Conservation (phyloP, 2,888 invertebrate species). For the Meteorus colon region DNA sequence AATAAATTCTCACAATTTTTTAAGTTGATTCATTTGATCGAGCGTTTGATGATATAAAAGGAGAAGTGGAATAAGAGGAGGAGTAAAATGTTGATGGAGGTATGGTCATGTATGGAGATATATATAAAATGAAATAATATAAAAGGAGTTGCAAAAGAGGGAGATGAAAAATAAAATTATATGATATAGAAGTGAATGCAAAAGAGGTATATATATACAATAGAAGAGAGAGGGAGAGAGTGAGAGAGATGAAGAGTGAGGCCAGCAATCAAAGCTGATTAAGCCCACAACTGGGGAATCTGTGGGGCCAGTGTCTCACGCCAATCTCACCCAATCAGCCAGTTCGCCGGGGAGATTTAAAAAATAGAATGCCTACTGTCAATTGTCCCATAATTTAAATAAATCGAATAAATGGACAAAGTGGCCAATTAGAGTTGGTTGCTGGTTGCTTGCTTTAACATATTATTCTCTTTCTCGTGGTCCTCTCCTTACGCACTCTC, state of each 20-base stretch:
- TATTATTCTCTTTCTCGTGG: constrained; percentile 52
- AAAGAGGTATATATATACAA: constrained; percentile 21
- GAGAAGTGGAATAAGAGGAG: not conserved
- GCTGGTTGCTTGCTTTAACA: constrained; percentile 64
- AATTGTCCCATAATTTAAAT: constrained; percentile 74
- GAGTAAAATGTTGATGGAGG: constrained; percentile 3
- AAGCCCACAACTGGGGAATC: constrained; percentile 74
- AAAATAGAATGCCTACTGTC: constrained; percentile 74
- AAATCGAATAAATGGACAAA: constrained; percentile 74
- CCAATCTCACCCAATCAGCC: constrained; percentile 73
- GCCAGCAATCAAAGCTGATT: constrained; percentile 73
- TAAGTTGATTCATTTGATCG: constrained; percentile 1
- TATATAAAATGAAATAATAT: constrained; percentile 13
- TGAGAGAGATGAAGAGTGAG: constrained; percentile 54
- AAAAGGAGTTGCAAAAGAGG: constrained; percentile 29
- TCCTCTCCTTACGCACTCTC: constrained; percentile 45
- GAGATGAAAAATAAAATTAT: constrained; percentile 35
- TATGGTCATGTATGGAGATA: not conserved
- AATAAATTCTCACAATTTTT: constrained; percentile 10
- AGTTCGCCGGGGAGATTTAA: constrained; percentile 72
- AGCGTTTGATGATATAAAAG: constrained; percentile 2
- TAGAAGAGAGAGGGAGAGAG: constrained; percentile 42
- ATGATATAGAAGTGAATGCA: constrained; percentile 11
- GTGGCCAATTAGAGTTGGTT: constrained; percentile 74
- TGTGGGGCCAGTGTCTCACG: constrained; percentile 74